A percentile compares a stretch with the other conserved stretches of the same genome.
These are phyloP conservation scores for Ageneiosus marmoratus DNA, from an alignment of 2,113 vertebrate genomes.

Conservation along the genomic window DNA sequence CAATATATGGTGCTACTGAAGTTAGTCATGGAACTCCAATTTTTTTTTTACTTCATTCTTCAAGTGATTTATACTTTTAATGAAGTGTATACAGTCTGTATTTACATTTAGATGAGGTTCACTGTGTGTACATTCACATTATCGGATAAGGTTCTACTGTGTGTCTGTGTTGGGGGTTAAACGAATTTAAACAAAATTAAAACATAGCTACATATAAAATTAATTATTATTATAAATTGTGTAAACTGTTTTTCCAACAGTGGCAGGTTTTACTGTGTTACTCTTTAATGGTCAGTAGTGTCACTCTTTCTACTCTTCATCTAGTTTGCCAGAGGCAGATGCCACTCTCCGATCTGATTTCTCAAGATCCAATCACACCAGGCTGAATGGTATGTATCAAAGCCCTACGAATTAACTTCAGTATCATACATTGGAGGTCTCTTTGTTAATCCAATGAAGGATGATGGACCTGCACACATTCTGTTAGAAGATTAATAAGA, in stretches of 20 bases:
- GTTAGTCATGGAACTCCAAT: background rate
- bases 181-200: background rate
- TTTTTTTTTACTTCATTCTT: background rate
- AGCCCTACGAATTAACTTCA: background rate
- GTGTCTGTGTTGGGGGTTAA: background rate
- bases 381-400: conserved; percentile 61
- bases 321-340: conserved; percentile 59
- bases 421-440: background rate
- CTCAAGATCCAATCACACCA: conserved; percentile 58
- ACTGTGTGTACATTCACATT: background rate
- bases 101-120: background rate
- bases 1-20: background rate
- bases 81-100: background rate
- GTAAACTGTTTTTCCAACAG: too few relatives aligned
- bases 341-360: conserved; percentile 58
- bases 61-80: background rate
- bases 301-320: background rate
- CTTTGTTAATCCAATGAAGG: background rate
- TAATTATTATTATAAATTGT: too few relatives aligned
- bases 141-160: background rate
- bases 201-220: background rate
- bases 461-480: background rate
- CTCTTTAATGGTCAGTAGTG: background rate
- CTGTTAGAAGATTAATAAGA: background rate
- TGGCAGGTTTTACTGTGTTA: too few relatives aligned